Evolutionary conservation across 2,797 vertebrate genomes (phyloP).

Genomic region (Carcharodon carcharias): DNA sequence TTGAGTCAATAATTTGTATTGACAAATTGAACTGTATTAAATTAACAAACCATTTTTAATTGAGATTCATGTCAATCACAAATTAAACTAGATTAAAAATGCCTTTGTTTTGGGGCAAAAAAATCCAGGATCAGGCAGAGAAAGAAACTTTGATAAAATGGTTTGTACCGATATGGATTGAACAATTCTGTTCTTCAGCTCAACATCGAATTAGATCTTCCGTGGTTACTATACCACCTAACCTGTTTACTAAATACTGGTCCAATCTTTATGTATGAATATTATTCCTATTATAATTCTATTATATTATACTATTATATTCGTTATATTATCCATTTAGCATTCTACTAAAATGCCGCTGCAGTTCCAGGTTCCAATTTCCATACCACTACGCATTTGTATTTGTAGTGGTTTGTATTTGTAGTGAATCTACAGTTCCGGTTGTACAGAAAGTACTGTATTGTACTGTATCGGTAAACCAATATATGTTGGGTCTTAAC

Average conservation of each 20-base stretch:
- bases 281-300: neutral
- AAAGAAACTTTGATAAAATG: neutral
- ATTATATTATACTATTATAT: neutral
- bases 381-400: neutral
- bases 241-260: neutral
- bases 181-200: neutral
- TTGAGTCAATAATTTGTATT: slow-evolving; percentile 5
- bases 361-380: neutral
- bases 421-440: neutral
- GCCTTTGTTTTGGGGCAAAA: neutral
- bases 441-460: neutral
- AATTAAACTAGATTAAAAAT: neutral
- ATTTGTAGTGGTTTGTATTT: neutral
- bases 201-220: neutral
- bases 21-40: neutral
- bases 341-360: neutral
- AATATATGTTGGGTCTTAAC: neutral
- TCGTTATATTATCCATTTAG: neutral
- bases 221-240: neutral
- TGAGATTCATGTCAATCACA: neutral
- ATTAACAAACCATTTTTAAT: neutral
- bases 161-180: neutral
- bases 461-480: neutral
- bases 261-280: neutral
- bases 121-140: neutral